Evolutionary conservation across 2,888 invertebrate species (phyloP).

Genomic region (Nipponacmea schrenckii): DNA sequence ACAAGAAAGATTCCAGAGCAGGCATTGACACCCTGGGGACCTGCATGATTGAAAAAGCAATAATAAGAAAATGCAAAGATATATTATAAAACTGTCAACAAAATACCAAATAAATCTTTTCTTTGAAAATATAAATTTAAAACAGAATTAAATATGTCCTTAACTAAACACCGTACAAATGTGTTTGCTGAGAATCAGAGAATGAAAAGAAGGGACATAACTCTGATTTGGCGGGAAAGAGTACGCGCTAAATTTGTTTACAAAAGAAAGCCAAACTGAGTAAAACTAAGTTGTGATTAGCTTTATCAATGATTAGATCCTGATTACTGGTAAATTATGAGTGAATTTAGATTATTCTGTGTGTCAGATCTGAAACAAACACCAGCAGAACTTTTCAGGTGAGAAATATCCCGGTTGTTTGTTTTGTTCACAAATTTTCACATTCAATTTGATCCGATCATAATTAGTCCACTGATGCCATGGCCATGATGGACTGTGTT

Average conservation of each 20-base stretch:
- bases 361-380: neutral
- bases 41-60: too few relatives aligned
- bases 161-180: too few relatives aligned
- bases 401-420: neutral
- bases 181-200: too few relatives aligned
- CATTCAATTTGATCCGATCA: neutral
- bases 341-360: neutral
- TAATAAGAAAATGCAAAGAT: too few relatives aligned
- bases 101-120: too few relatives aligned
- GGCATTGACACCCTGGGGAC: too few relatives aligned
- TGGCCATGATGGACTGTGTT: neutral
- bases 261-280: neutral
- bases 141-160: too few relatives aligned
- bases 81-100: too few relatives aligned
- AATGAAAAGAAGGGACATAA: neutral
- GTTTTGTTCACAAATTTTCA: neutral
- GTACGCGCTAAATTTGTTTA: neutral
- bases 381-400: neutral
- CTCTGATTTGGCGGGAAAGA: neutral
- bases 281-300: neutral
- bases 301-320: neutral
- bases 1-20: too few relatives aligned
- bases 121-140: too few relatives aligned
- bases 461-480: neutral
- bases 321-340: neutral